Evolutionary conservation across 2,113 vertebrate species (phyloP).

Genomic region (Corvus cornix): DNA sequence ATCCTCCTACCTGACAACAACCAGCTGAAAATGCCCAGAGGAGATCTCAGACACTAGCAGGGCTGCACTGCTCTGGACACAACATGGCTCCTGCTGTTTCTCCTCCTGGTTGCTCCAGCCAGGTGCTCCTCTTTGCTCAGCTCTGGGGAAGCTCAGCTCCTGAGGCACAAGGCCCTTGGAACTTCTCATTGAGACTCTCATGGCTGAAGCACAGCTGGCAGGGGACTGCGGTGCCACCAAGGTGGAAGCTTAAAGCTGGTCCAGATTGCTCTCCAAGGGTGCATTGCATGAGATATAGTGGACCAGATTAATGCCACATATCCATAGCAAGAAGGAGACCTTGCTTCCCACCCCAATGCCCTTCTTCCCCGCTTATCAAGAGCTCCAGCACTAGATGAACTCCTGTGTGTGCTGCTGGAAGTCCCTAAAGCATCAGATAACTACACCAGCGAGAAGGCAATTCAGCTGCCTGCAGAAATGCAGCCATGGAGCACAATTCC

Average conservation of each 20-base stretch:
- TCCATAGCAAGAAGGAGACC: background rate
- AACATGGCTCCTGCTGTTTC: background rate
- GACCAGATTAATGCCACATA: background rate
- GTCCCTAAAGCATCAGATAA: background rate
- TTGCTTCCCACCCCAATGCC: background rate
- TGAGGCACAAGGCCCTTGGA: background rate
- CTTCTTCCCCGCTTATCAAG: background rate
- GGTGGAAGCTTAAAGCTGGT: background rate
- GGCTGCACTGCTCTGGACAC: background rate
- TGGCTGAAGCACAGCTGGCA: background rate
- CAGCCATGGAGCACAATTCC: background rate
- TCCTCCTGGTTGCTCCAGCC: background rate
- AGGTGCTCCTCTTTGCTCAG: background rate
- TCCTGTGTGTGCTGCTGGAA: background rate
- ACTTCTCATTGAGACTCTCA: background rate
- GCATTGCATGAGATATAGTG: background rate
- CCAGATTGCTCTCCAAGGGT: background rate
- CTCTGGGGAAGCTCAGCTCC: background rate
- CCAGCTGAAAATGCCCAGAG: background rate
- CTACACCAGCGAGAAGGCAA: background rate
- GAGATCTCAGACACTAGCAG: fast-evolving
- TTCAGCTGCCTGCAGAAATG: background rate
- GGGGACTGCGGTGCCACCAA: background rate
- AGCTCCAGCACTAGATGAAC: background rate
- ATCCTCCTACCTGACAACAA: background rate